These are phyloP conservation scores for Rhaphigaster nebulosa DNA, from an alignment of 2,888 invertebrate species.

Conservation along the genomic window DNA sequence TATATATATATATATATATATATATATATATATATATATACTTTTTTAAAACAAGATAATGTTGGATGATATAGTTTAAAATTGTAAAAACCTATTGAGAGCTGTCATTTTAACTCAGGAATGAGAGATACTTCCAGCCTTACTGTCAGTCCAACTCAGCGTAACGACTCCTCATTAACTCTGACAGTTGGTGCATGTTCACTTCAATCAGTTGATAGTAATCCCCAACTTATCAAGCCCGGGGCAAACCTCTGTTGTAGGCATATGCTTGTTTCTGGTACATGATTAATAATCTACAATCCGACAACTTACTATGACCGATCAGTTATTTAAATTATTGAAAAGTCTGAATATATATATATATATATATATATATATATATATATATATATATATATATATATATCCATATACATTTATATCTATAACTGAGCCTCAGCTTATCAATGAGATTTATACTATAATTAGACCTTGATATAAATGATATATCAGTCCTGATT, in stretches of 20 bases:
- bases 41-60: background rate
- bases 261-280: background rate
- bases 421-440: no score
- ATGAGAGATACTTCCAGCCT: background rate
- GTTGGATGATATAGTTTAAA: background rate
- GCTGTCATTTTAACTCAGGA: background rate
- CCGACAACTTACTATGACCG: background rate
- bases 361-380: no score
- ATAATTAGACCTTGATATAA: no score
- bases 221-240: background rate
- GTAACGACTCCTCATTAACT: conserved; percentile 21
- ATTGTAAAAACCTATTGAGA: background rate
- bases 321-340: background rate
- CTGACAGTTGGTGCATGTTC: conserved; percentile 8
- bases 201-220: background rate
- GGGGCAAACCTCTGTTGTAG: background rate
- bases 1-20: no score
- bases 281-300: background rate
- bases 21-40: no score
- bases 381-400: no score
- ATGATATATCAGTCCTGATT: no score
- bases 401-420: no score
- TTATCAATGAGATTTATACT: no score
- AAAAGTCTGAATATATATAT: background rate
- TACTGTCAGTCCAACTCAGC: background rate